A percentile compares a stretch with the other conserved stretches of the same genome.
Evolutionary conservation across 2,888 invertebrate genomes (phyloP).

Genomic region (Byasa hedistus): DNA sequence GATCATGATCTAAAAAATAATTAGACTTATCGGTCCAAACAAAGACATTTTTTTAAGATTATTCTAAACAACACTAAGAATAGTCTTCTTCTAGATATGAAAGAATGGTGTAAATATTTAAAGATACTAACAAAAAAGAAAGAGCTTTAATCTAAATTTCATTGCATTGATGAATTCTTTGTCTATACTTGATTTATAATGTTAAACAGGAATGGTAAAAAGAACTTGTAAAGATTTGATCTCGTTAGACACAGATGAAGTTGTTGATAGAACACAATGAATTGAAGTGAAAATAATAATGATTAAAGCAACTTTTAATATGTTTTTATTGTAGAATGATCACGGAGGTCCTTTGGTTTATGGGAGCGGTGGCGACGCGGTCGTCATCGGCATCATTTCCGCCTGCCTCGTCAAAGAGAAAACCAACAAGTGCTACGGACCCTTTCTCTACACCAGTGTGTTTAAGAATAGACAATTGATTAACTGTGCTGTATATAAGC

Average conservation of each 20-base stretch:
- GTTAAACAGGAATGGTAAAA: no score
- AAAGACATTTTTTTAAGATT: background rate
- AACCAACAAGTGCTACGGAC: constrained; percentile 58
- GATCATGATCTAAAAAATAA: background rate
- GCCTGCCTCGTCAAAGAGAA: constrained; percentile 59
- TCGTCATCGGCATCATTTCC: constrained; percentile 60
- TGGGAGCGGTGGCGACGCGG: constrained; percentile 42
- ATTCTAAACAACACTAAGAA: background rate
- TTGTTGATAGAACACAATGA: background rate
- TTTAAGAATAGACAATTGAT: constrained; percentile 54
- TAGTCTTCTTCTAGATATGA: no score
- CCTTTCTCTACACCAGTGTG: constrained; percentile 61
- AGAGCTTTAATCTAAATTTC: no score
- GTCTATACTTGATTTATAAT: no score
- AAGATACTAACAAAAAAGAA: background rate
- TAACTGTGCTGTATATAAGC: constrained; percentile 58
- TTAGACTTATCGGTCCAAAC: no score
- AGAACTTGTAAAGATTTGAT: no score
- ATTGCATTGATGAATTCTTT: no score
- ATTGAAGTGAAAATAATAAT: background rate
- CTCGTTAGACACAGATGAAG: no score
- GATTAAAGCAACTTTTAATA: background rate
- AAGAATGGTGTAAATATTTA: background rate
- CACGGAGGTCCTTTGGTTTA: constrained; percentile 59
- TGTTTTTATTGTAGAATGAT: constrained; percentile 50